Conservation (phyloP, 2,888 invertebrate genomes). For the Nebria salina region DNA sequence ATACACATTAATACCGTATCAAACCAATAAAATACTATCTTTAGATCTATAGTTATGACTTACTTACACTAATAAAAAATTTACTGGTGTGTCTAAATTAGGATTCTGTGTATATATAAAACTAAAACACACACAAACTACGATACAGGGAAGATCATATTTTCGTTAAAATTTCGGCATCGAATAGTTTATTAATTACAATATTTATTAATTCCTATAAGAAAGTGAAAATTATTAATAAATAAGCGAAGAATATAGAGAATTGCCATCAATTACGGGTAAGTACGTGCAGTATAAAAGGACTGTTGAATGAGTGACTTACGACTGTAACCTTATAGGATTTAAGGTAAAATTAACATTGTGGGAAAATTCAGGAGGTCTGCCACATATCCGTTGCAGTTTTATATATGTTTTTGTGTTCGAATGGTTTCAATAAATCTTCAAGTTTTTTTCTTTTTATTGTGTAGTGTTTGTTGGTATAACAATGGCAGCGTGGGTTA, state of each 20-base stretch:
- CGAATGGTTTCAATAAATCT: neutral
- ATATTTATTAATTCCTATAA: no score
- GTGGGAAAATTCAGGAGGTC: slow-evolving; percentile 1
- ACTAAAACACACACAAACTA: no score
- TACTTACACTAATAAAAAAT: neutral
- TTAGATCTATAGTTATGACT: neutral
- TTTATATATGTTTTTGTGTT: neutral
- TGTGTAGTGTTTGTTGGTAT: neutral
- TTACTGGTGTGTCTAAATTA: neutral
- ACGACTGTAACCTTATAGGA: neutral
- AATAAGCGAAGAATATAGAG: no score
- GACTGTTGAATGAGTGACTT: neutral
- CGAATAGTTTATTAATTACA: no score
- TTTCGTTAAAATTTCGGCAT: no score
- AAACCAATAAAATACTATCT: neutral
- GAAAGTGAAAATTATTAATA: no score
- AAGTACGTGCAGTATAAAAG: neutral
- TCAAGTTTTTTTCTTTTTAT: neutral
- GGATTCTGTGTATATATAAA: neutral
- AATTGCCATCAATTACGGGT: neutral
- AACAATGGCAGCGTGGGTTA: slow-evolving; percentile 1
- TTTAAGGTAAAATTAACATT: neutral
- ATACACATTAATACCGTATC: slow-evolving; percentile 5
- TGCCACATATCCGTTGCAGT: neutral
- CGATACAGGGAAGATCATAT: no score